Evolutionary conservation across 2,113 vertebrate species (phyloP), one percentile per base, ranked within the genome.

Genomic region (Pimephales promelas): DNA sequence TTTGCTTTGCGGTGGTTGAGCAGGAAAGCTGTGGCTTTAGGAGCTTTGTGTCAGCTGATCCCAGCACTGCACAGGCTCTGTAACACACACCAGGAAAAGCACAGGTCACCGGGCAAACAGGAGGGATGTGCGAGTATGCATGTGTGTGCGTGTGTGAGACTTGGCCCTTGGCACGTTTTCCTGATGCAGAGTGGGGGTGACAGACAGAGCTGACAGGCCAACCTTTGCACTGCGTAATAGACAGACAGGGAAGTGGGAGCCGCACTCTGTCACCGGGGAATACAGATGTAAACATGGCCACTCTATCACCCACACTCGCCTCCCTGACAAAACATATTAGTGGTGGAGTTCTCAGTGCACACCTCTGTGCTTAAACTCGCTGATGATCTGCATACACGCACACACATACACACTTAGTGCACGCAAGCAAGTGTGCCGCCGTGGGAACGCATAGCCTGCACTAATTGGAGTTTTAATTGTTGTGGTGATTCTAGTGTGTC

Each of bases 251-350:
- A 79, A 83, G 74, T 72, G 78, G 81, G 70, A 85, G 81, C 77
- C 81, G 11, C 40, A 20, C 72, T 54, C 78, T 57, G 64, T 76
- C 81, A 68, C 34, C 18, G 26, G 79, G 82, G 68, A 84, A 84
- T 72, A 79, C 78, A 82, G 78, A 57, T 11, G 36, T 75, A 86
- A 79, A 84, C 85, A 80, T 49, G 49, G 61, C 56, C 85, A 74
- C 75, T 83, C 85, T 77, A 80, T 79, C 81, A 83, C 81, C 81
- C 68, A 80, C 66, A 73, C 68, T 73, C 31, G 24, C 81, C 59
- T 43, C 26, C 40, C 79, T 80, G 85, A 86, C 82, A 85, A 86
- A 88, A 77, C 62, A 56, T 68, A 87, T 88, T 88, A 87, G 86
- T 81, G 61, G 84, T 73, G 36, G 36, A 85, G 68, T 76, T 77